Base-by-base conservation (phyloP, 2,888 invertebrate species). In the Agrypnus murinus region DNA sequence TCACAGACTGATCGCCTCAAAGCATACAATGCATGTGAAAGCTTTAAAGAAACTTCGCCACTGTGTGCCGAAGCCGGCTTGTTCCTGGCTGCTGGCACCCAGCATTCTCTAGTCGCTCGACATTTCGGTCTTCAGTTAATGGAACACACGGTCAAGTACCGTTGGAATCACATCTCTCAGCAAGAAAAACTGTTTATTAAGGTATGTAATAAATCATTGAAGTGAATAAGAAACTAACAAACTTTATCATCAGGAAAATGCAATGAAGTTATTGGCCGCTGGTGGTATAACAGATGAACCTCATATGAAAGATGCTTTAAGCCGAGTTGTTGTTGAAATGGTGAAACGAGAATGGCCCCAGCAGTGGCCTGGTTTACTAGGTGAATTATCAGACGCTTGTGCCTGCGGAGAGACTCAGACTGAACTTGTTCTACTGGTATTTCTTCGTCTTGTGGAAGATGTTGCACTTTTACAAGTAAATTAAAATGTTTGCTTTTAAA, bases 321-420 rank as follows among this genome's bases (percentile, higher is more conserved):
- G 96, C 10, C 89, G 97, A 55, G 93, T 97, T n/a, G 92, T 98
- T 63, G 98, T 98, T 0, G 98, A 98, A 87, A 96, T 98, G 92
- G 94, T 96, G 63, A 98, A 98, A 82, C 89, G 98, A 8, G 98
- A 98, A 84, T 98, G 98, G 98, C 98, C 98, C 0, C 98, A 98
- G 82, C 95, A 97, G 75, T 98, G 98, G 98, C 94, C 96, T 0
- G 91, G 94, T 0, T 85, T 98, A 34, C 85, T 98, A 32, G 87
- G 90, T 0, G 97, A 97, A 83, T 87, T 98, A 1, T 93, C 94
- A 69, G 91, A 92, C 78, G 92, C 95, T 0, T 95, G 95, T 82
- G 88, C 91, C 9, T 89, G 91, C 77, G 97, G 97, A 9, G 95
- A 95, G 81, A 90, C 92, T 58, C 97, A 96, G 83, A 96, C 96